These are phyloP conservation scores for Petaurus breviceps DNA, from an alignment of 2,113 vertebrate species.

Conservation along the genomic window DNA sequence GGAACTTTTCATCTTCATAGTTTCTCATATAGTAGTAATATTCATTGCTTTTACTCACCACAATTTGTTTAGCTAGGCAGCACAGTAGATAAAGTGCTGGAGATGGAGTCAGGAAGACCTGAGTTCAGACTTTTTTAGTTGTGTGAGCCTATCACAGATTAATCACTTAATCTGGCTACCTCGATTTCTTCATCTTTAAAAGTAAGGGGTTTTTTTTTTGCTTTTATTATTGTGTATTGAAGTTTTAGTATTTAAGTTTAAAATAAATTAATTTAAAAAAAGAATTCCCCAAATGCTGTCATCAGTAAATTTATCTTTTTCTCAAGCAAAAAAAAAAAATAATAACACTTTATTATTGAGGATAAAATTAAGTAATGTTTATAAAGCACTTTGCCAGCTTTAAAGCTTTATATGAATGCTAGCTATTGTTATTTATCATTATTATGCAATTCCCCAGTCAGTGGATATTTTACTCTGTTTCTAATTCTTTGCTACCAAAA, in stretches of 20 bases:
- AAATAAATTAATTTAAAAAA: too few species aligned
- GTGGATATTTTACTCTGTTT: neutral
- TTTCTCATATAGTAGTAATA: neutral
- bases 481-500: neutral
- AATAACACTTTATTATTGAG: neutral
- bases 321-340: neutral
- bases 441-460: neutral
- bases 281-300: too few species aligned
- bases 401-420: neutral
- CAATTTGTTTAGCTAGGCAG: neutral
- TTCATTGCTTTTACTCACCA: neutral
- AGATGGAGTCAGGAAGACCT: neutral
- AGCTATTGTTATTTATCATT: neutral
- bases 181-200: neutral
- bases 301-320: too few species aligned
- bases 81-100: neutral
- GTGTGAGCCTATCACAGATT: neutral
- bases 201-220: too few species aligned
- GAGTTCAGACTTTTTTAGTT: neutral
- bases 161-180: neutral
- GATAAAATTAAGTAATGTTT: neutral
- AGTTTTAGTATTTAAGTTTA: too few species aligned
- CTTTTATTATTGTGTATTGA: too few species aligned
- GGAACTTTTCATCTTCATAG: neutral
- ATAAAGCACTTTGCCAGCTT: neutral